Conservation (phyloP, 2,113 vertebrate genomes). For the Capra hircus region DNA sequence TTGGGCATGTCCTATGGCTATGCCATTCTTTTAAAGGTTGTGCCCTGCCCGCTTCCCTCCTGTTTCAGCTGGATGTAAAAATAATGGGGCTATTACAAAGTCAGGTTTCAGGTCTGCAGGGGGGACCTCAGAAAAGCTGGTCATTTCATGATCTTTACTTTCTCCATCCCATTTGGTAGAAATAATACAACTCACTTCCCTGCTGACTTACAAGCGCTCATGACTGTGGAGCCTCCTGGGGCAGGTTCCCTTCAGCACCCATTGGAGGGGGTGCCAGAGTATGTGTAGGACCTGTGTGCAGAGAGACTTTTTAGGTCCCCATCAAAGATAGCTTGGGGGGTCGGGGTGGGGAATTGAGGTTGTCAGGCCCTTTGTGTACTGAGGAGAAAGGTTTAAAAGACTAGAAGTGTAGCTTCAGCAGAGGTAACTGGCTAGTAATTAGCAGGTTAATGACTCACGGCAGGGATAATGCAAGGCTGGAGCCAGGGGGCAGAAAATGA, state of each 20-base stretch:
- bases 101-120: neutral
- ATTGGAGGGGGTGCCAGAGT: neutral
- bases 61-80: neutral
- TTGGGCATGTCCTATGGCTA: neutral
- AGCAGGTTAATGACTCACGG: slow-evolving; percentile 40
- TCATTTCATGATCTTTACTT: neutral
- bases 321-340: neutral
- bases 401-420: neutral
- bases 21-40: neutral
- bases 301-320: neutral
- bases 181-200: neutral
- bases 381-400: neutral
- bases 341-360: neutral
- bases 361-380: neutral
- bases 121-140: neutral
- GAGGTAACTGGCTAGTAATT: slow-evolving; percentile 18
- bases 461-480: neutral
- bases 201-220: neutral
- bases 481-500: neutral
- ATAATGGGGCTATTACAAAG: neutral
- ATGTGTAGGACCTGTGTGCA: neutral
- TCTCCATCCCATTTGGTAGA: neutral
- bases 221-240: neutral
- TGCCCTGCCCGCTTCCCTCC: neutral
- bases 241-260: neutral